These are phyloP conservation scores for Sebastes trivittatus DNA, from an alignment of 2,797 vertebrate species.

Conservation along the genomic window DNA sequence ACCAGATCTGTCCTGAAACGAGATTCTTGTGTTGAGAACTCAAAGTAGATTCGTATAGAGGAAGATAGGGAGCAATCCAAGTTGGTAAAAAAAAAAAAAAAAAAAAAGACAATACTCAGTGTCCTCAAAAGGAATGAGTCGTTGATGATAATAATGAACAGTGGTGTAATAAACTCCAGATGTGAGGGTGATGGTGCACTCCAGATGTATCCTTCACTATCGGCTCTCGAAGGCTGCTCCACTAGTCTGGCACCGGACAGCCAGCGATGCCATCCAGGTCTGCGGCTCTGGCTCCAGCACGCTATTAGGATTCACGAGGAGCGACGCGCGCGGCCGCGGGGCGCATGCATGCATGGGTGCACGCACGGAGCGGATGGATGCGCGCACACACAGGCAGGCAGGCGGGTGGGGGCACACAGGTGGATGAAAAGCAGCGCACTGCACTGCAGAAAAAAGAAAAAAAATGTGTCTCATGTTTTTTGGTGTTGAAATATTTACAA, in stretches of 20 bases:
- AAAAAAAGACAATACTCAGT: neutral
- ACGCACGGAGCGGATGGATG: neutral
- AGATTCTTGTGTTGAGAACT: neutral
- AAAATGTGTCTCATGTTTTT: neutral
- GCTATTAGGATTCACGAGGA: slow-evolving; percentile 1
- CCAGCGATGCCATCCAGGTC: slow-evolving; percentile 12
- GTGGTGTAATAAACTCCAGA: neutral
- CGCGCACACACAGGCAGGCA: neutral
- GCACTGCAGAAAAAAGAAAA: neutral
- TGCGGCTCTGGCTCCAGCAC: slow-evolving; percentile 1
- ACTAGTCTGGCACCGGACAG: neutral
- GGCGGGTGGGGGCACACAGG: slow-evolving; percentile 2
- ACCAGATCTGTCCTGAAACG: neutral
- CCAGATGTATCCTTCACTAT: neutral
- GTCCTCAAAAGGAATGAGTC: neutral
- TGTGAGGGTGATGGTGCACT: neutral
- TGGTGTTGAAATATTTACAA: neutral
- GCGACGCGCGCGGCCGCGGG: neutral
- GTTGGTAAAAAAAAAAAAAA: neutral
- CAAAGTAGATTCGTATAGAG: neutral
- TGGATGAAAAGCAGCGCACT: slow-evolving; percentile 20
- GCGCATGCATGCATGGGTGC: neutral
- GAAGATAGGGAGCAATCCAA: neutral
- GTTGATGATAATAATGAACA: neutral
- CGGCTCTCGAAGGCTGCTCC: neutral